phyloP scores from a whole-genome alignment of 1,140 invertebrate species.

The Drosophila asahinai region DNA sequence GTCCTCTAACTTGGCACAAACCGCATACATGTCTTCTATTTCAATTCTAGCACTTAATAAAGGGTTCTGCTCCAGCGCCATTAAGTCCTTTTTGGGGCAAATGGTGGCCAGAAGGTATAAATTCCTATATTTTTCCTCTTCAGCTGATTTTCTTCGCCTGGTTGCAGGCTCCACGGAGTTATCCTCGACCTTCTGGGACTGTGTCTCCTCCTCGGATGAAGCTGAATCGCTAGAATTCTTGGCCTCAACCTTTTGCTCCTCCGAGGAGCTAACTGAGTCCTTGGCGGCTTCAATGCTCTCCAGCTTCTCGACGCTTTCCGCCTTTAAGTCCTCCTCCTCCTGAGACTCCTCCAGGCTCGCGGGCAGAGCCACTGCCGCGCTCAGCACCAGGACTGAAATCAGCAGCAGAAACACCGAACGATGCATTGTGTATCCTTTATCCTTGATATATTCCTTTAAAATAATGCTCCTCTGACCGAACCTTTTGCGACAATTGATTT shows the following conservation, averaged over 20 bases:
- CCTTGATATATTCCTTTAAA: not conserved
- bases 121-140: constrained; percentile 10
- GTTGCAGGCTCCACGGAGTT: too few relatives aligned
- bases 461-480: not conserved
- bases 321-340: not conserved
- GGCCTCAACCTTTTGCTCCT: not conserved
- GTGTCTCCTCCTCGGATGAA: constrained; percentile 6
- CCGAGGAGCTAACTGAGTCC: not conserved
- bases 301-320: not conserved
- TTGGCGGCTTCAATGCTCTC: not conserved
- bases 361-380: constrained; percentile 2
- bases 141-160: not conserved
- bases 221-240: not conserved
- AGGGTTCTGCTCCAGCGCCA: not conserved
- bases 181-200: not conserved
- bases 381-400: constrained; percentile 9
- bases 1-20: constrained; percentile 4
- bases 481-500: not conserved
- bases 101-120: constrained; percentile 3
- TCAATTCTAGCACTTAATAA: not conserved
- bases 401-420: constrained; percentile 12
- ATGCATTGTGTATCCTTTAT: not conserved
- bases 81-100: constrained; percentile 12
- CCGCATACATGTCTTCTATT: constrained; percentile 14
- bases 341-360: not conserved